A percentile compares a stretch with the other conserved stretches of the same genome.
These are phyloP conservation scores for Tachypleus tridentatus DNA, from an alignment of 1,140 invertebrate genomes.

Conservation along the genomic window DNA sequence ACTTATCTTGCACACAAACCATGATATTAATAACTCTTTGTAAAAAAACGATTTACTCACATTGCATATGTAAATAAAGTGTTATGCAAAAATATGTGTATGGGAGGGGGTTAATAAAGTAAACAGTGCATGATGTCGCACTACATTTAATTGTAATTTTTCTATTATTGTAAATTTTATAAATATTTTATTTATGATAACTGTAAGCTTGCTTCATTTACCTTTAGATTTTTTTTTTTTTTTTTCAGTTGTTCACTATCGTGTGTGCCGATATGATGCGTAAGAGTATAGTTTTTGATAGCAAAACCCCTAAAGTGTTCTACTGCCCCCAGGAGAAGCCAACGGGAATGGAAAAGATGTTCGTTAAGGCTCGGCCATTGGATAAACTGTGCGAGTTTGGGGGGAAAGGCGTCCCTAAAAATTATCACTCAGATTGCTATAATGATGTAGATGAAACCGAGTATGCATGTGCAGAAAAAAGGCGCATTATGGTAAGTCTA, in stretches of 20 bases:
- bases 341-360: slow-evolving; percentile 35
- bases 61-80: no score
- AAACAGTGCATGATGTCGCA: no score
- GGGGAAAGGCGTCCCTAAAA: slow-evolving; percentile 48
- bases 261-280: slow-evolving; percentile 54
- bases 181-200: no score
- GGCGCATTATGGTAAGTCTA: slow-evolving; percentile 57
- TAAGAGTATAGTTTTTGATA: slow-evolving; percentile 68
- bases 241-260: neutral
- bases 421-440: slow-evolving; percentile 68
- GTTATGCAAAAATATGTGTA: no score
- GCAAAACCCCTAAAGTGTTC: slow-evolving; percentile 68
- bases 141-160: no score
- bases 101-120: no score
- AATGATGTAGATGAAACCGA: slow-evolving; percentile 66
- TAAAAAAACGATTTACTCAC: no score
- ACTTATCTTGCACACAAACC: no score
- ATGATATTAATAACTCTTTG: no score
- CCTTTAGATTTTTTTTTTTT: neutral
- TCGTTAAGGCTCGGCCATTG: slow-evolving; percentile 49
- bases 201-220: no score
- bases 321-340: slow-evolving; percentile 68
- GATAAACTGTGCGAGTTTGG: slow-evolving; percentile 62
- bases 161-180: no score
- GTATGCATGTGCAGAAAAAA: slow-evolving; percentile 69